Conservation (phyloP, 2,797 vertebrate species). For the Myotis daubentonii region DNA sequence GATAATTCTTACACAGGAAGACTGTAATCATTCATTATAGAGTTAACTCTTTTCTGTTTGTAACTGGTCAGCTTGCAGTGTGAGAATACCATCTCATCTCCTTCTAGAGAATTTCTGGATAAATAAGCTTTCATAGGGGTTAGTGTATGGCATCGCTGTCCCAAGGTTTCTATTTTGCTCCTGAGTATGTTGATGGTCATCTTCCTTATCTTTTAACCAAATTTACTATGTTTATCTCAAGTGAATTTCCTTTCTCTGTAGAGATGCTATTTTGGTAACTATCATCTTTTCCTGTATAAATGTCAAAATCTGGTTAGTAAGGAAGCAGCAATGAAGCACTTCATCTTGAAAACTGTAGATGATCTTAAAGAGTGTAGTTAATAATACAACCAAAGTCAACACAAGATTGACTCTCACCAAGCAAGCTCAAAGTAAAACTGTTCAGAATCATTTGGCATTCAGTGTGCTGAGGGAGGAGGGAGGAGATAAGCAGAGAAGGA, state of each 20-base stretch:
- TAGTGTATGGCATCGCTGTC: rapidly evolving
- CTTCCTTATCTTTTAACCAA: not conserved
- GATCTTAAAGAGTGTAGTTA: not conserved
- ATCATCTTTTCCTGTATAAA: not conserved
- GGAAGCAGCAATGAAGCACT: not conserved
- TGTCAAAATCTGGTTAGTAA: slow-evolving; percentile 26
- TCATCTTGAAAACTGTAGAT: not conserved
- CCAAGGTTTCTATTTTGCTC: not conserved
- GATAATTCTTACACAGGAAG: not conserved
- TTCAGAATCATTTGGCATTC: not conserved
- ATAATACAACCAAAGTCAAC: not conserved
- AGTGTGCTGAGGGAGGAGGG: no score
- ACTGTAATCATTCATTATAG: not conserved
- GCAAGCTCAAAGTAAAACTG: not conserved
- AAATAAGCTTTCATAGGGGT: not conserved
- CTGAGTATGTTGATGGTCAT: not conserved
- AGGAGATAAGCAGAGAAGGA: not conserved
- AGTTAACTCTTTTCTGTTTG: not conserved
- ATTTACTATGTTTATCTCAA: not conserved
- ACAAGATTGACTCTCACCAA: not conserved
- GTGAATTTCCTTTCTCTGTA: not conserved
- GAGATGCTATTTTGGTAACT: slow-evolving; percentile 20
- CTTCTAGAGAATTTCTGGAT: not conserved
- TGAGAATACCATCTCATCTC: not conserved
- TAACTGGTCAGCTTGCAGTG: not conserved